A percentile compares a stretch with the other conserved stretches of the same genome.
phyloP scores from a whole-genome alignment of 2,797 vertebrate genomes.

The Phataginus tricuspis region DNA sequence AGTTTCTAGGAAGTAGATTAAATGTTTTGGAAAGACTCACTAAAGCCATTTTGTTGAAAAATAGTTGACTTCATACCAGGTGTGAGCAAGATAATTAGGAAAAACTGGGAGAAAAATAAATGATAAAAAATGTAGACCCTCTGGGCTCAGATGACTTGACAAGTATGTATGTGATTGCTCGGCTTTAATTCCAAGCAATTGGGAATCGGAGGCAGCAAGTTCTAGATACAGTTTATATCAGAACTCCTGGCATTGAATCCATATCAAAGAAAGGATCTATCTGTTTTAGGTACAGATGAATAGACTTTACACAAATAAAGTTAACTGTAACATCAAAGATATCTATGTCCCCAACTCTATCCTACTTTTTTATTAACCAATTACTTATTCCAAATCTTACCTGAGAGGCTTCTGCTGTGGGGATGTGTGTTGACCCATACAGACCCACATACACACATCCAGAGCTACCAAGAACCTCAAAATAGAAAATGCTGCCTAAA shows the following conservation, averaged over 20 bases:
- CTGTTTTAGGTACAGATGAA: not conserved
- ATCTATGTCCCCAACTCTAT: not conserved
- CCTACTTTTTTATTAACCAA: not conserved
- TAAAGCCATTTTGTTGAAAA: not conserved
- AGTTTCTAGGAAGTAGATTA: not conserved
- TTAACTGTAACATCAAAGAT: not conserved
- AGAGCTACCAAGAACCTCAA: not conserved
- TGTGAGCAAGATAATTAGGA: not conserved
- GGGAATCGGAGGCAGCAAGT: not conserved
- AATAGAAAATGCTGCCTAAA: not conserved
- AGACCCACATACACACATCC: not conserved
- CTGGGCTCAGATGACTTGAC: not conserved
- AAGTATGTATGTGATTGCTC: not conserved
- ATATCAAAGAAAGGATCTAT: not conserved
- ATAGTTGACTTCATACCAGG: not conserved
- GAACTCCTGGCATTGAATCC: not conserved
- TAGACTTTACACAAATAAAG: not conserved
- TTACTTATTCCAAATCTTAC: not conserved
- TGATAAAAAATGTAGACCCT: not conserved
- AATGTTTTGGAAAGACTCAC: conserved; percentile 9
- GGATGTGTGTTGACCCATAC: not conserved
- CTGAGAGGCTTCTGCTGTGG: not conserved
- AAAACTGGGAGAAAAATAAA: not conserved
- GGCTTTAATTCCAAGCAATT: not conserved
- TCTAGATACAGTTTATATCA: not conserved